phyloP scores from a whole-genome alignment of 2,797 vertebrate genomes.

The Alauda arvensis region DNA sequence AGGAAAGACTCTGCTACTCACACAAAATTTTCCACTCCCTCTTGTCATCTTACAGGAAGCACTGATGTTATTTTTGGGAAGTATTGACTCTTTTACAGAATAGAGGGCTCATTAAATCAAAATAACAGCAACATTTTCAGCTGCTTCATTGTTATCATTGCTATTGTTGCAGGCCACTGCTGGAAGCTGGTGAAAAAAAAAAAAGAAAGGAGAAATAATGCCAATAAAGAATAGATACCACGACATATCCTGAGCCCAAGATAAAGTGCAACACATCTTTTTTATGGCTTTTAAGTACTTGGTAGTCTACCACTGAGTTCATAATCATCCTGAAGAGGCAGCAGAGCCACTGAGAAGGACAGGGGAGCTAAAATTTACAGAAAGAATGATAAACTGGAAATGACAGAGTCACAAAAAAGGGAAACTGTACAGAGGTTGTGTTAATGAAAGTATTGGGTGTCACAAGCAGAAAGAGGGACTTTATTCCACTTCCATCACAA shows the following conservation, averaged over 20 bases:
- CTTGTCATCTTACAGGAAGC: not conserved
- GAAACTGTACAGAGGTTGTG: not conserved
- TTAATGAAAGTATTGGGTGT: not conserved
- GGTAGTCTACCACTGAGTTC: constrained; percentile 2
- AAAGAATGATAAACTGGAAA: not conserved
- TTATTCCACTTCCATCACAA: not conserved
- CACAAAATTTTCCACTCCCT: not conserved
- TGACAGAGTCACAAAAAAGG: not conserved
- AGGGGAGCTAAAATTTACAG: not conserved
- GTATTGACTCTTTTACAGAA: constrained; percentile 23
- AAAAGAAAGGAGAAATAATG: constrained; percentile 3
- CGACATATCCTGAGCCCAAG: not conserved
- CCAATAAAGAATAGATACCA: not conserved
- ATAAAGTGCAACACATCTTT: not conserved
- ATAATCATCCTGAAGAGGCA: constrained; percentile 13
- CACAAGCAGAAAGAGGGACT: not conserved
- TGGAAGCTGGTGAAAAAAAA: not conserved
- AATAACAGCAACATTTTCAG: constrained; percentile 40
- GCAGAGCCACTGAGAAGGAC: not conserved
- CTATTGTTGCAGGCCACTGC: not conserved
- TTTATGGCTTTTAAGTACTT: constrained; percentile 22
- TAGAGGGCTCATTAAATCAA: constrained; percentile 43
- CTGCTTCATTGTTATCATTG: constrained; percentile 10
- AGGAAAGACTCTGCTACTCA: not conserved
- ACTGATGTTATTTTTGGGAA: constrained; percentile 17